Conservation (phyloP, 2,888 invertebrate species). For the Sinodicranocentrus sp. region DNA sequence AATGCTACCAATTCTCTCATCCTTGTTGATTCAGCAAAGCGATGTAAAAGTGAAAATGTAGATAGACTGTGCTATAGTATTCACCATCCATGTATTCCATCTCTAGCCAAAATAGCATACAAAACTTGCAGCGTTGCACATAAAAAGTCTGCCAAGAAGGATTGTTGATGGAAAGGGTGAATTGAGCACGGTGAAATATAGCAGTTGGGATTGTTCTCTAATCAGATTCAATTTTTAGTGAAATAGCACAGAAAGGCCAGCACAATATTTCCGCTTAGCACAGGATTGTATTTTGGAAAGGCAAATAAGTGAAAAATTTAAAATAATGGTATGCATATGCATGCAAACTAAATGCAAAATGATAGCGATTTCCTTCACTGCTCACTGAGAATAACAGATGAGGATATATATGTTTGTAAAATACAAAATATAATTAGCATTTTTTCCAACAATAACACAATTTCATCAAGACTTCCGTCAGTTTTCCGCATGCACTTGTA, state of each 20-base stretch:
- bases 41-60: no score
- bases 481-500: slow-evolving; percentile 10
- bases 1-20: no score
- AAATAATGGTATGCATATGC: not conserved
- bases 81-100: no score
- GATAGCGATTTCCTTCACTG: slow-evolving; percentile 28
- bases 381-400: not conserved
- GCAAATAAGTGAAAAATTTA: not conserved
- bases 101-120: no score
- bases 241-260: not conserved
- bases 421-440: not conserved
- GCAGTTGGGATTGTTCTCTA: not conserved
- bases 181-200: no score
- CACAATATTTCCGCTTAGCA: slow-evolving; percentile 9
- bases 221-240: not conserved
- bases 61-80: no score
- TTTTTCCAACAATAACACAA: slow-evolving; percentile 2
- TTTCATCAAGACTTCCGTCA: slow-evolving; percentile 31
- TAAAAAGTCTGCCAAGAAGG: no score
- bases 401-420: no score
- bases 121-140: no score
- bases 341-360: slow-evolving; percentile 22
- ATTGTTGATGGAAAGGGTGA: not conserved
- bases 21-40: no score
- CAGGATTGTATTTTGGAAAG: slow-evolving; percentile 11